Evolutionary conservation across 2,888 invertebrate species (phyloP).

Genomic region (Dryadula phaetusa): DNA sequence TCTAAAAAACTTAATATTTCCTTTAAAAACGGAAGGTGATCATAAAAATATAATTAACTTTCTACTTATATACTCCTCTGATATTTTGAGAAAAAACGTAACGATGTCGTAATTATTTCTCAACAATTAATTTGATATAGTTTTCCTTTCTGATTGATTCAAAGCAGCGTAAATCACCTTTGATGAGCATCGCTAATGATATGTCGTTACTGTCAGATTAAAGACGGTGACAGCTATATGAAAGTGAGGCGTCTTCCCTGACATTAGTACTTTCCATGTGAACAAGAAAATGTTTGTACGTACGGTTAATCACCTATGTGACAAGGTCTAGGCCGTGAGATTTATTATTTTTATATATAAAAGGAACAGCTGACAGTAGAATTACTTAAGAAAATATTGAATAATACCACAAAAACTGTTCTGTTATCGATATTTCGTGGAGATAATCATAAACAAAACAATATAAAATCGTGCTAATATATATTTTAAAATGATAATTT

Average conservation of each 20-base stretch:
- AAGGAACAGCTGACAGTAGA: neutral
- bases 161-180: constrained; percentile 43
- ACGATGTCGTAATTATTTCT: constrained; percentile 13
- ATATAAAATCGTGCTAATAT: too few relatives aligned
- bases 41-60: constrained; percentile 9
- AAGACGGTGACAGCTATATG: constrained; percentile 50
- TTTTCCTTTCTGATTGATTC: constrained; percentile 46
- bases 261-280: constrained; percentile 46
- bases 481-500: too few relatives aligned
- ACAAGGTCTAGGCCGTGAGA: constrained; percentile 28
- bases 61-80: constrained; percentile 2
- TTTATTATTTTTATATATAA: neutral
- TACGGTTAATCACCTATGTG: constrained; percentile 14
- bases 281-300: constrained; percentile 45
- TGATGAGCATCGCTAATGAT: constrained; percentile 50
- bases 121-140: constrained; percentile 30
- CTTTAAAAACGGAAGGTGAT: constrained; percentile 8
- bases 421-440: too few relatives aligned
- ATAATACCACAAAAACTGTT: neutral
- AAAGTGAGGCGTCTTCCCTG: constrained; percentile 57
- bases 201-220: constrained; percentile 60
- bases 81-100: constrained; percentile 2
- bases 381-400: neutral
- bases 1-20: constrained; percentile 3
- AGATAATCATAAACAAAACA: too few relatives aligned